phyloP scores from a whole-genome alignment of 2,888 invertebrate genomes.

The Nephrotoma guestfalica region DNA sequence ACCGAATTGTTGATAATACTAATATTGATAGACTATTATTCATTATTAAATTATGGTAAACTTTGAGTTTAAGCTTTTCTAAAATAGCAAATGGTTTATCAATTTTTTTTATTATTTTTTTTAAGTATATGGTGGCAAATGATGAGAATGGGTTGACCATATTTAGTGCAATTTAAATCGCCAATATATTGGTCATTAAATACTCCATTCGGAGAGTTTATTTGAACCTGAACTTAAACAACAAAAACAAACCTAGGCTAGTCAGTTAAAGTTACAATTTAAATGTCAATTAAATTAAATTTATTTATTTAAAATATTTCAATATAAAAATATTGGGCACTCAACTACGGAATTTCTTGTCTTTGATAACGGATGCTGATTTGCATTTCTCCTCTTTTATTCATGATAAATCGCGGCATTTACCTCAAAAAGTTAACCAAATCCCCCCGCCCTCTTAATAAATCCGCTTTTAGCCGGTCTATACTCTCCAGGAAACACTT shows the following conservation, averaged over 20 bases:
- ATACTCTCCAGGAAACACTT: slow-evolving; percentile 64
- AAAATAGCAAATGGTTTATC: slow-evolving; percentile 78
- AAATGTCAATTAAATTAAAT: not conserved
- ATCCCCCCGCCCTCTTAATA: slow-evolving; percentile 40
- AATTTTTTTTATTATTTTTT: slow-evolving; percentile 65
- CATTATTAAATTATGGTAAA: slow-evolving; percentile 21
- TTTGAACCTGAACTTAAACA: not conserved
- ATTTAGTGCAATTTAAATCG: slow-evolving; percentile 68
- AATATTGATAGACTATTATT: slow-evolving; percentile 10
- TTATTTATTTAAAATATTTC: not conserved
- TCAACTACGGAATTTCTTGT: slow-evolving; percentile 74
- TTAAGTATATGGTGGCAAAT: slow-evolving; percentile 83
- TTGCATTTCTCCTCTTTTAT: slow-evolving; percentile 39
- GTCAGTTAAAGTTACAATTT: not conserved
- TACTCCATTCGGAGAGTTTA: slow-evolving; percentile 56
- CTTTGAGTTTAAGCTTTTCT: slow-evolving; percentile 38
- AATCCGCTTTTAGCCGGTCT: slow-evolving; percentile 35
- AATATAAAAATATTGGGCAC: not conserved
- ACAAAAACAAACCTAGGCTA: no score
- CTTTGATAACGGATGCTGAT: slow-evolving; percentile 93
- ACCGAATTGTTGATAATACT: not conserved
- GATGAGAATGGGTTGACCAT: slow-evolving; percentile 62
- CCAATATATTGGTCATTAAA: slow-evolving; percentile 61
- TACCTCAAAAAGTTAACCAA: slow-evolving; percentile 87
- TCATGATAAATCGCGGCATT: slow-evolving; percentile 82